Base-by-base conservation (phyloP, 2,113 vertebrate genomes). In the Paracyprichromis sp. region DNA sequence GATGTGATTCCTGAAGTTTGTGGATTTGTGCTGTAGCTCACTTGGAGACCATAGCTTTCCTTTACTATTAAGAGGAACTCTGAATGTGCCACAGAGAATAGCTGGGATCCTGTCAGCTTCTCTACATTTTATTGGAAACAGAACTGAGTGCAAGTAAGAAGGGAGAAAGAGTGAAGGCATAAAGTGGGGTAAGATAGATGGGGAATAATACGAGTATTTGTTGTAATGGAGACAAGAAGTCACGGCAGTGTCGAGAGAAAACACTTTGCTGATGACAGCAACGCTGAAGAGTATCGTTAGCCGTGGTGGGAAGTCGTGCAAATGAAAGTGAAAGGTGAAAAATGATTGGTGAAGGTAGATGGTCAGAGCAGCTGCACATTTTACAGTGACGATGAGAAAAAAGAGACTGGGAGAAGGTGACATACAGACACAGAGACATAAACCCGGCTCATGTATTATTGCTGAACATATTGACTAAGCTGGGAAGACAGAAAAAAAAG, bases 401-500 rank as follows among this genome's bases (percentile, higher is more conserved):
- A 82, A 38, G 7, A 88, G 80, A 61, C 16, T 7, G 40, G 85
- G 66, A 59, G 82, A 76, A 80, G 61, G 80, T 80, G 82, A 87
- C 73, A 83, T 14, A 69, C 54, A 82, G 87, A 86, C 24, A 78
- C 43, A 47, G 66, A 91, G 80, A 82, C 63, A 2, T 36, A 31
- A 38, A 86, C 87, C 84, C 11, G 50, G 91, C 86, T 93, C 88
- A 83, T 95, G 85, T 90, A 94, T 94, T 95, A 92, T 91, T 93
- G 89, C 90, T 89, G 91, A 84, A 83, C 63, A 24, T 93, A 94
- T 93, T 94, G 95, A 94, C 93, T 89, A 84, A 92, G 90, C 47
- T 34, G 56, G 63, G 12, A 73, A 61, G 47, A 73, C 36, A 69
- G 69, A 24, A 92, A 80, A 76, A 78, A 85, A 61, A 29, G 29